Percentiles rank a stretch among this genome's conserved stretches.
phyloP scores from a whole-genome alignment of 2,113 vertebrate species.

The Climacteris rufus region DNA sequence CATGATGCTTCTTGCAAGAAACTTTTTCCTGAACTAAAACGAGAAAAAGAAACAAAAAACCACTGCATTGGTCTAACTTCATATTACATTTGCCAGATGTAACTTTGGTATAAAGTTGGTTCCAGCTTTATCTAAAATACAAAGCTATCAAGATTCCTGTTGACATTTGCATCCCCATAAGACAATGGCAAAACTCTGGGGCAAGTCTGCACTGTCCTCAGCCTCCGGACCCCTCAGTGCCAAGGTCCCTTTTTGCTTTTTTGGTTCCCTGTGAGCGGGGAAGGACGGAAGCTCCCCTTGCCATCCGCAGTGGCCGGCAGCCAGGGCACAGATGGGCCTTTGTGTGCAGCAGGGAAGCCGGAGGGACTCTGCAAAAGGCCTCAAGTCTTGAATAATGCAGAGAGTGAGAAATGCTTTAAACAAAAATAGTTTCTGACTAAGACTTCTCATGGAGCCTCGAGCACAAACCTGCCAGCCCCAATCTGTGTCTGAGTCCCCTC shows the following conservation, averaged over 20 bases:
- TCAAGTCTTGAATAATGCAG: conserved; percentile 4
- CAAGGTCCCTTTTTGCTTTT: not conserved
- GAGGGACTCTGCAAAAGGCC: not conserved
- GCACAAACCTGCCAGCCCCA: not conserved
- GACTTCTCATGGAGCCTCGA: not conserved
- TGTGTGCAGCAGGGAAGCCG: not conserved
- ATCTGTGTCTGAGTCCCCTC: not conserved
- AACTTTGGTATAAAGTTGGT: not conserved
- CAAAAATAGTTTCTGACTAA: conserved; percentile 43
- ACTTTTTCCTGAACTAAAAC: not conserved
- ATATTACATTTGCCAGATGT: not conserved
- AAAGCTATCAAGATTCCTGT: not conserved
- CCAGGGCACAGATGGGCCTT: not conserved
- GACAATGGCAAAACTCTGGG: not conserved
- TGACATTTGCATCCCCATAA: not conserved
- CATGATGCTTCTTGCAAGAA: not conserved
- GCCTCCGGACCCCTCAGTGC: accelerated
- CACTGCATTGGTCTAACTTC: not conserved
- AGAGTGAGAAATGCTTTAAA: conserved; percentile 5
- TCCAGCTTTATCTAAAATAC: not conserved
- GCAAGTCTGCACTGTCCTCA: not conserved
- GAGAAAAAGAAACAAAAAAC: accelerated
- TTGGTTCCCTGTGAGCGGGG: not conserved
- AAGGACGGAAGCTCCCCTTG: not conserved
- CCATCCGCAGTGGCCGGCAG: accelerated